These are phyloP conservation scores for Sminthurides aquaticus DNA, from an alignment of 2,888 invertebrate species.

Conservation along the genomic window DNA sequence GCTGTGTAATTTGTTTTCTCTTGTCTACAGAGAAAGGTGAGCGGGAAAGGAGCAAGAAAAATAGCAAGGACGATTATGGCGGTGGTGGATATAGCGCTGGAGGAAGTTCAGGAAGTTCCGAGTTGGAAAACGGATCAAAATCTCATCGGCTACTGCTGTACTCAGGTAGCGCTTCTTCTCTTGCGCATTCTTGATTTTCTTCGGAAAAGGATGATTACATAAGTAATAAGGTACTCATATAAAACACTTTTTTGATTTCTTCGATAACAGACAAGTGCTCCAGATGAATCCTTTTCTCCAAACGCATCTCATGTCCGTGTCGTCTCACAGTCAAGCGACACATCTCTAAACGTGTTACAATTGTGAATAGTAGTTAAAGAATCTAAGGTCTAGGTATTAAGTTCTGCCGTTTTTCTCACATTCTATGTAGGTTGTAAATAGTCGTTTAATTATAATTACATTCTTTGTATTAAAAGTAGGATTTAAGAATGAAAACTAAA, in stretches of 20 bases:
- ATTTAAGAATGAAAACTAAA: no score
- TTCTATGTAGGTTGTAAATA: no score
- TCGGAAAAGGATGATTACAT: neutral
- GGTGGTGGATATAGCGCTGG: neutral
- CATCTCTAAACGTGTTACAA: no score
- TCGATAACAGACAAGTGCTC: no score
- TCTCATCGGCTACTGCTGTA: neutral
- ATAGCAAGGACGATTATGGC: neutral
- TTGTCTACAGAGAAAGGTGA: neutral
- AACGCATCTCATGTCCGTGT: neutral
- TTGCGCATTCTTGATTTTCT: neutral
- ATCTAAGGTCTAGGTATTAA: no score
- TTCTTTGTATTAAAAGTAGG: no score
- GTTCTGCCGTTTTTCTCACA: no score
- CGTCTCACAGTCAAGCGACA: no score
- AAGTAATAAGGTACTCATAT: neutral
- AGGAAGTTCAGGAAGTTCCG: neutral
- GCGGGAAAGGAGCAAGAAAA: neutral
- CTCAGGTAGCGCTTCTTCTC: neutral
- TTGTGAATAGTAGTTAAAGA: no score
- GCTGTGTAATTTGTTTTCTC: neutral
- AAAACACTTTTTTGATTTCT: no score
- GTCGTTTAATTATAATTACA: no score
- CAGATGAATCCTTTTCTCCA: no score
- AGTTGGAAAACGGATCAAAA: neutral